Percentiles rank a stretch among this genome's conserved stretches.
Evolutionary conservation across 1,140 invertebrate species (phyloP).

Genomic region (Lerema accius): DNA sequence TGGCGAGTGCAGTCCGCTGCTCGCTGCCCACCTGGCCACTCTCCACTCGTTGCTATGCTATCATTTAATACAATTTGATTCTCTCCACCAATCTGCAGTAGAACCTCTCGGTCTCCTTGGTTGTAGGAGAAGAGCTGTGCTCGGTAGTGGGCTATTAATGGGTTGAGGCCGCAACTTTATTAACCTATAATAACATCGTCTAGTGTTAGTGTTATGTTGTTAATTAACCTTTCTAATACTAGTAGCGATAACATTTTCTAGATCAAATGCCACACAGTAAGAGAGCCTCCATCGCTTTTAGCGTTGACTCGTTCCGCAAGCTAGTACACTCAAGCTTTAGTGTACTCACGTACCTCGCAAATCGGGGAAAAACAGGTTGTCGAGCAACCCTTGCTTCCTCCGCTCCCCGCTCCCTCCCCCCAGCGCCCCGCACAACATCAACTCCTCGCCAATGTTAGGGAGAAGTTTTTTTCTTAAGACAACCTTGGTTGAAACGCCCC

Average conservation of each 20-base stretch:
- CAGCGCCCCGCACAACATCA: neutral
- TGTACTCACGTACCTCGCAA: neutral
- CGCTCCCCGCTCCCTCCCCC: too few relatives aligned
- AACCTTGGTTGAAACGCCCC: neutral
- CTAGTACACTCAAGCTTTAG: neutral
- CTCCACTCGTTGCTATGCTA: neutral
- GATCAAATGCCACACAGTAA: too few relatives aligned
- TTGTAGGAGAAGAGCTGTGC: too few relatives aligned
- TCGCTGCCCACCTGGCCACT: too few relatives aligned
- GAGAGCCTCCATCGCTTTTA: neutral
- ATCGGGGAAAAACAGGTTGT: neutral
- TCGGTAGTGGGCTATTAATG: too few relatives aligned
- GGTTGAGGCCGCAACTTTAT: too few relatives aligned
- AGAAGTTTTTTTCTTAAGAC: neutral
- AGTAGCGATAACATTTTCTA: too few relatives aligned
- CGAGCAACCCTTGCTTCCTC: neutral
- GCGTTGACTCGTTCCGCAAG: neutral
- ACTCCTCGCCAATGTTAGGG: neutral
- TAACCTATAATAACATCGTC: too few relatives aligned
- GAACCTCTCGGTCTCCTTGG: too few relatives aligned
- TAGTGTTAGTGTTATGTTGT: too few relatives aligned
- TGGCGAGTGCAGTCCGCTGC: slow-evolving; percentile 14
- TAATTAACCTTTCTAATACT: too few relatives aligned
- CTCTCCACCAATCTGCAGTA: too few relatives aligned
- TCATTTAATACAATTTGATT: neutral